These are phyloP conservation scores for Sialia sialis DNA, from an alignment of 2,113 vertebrate genomes.

Conservation along the genomic window DNA sequence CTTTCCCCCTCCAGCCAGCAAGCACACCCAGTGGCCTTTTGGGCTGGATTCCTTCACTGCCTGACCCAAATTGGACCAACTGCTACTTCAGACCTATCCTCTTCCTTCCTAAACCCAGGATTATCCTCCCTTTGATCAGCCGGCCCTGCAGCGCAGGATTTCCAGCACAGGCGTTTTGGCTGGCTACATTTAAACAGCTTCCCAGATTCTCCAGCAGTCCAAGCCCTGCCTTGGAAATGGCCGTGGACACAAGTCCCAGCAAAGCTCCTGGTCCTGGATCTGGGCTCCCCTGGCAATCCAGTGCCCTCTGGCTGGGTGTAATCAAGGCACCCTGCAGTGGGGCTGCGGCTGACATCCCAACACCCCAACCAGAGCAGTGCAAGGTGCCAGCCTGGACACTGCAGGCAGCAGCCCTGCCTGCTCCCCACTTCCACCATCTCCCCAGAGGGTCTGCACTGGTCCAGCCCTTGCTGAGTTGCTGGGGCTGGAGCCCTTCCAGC, in stretches of 20 bases:
- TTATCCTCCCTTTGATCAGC: constrained; percentile 67
- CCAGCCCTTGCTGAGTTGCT: neutral
- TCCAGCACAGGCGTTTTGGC: constrained; percentile 52
- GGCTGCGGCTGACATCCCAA: neutral
- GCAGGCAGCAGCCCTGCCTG: neutral
- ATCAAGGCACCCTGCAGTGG: neutral
- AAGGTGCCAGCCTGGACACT: neutral
- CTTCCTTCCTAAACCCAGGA: constrained; percentile 55
- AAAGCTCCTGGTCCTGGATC: neutral
- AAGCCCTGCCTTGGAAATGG: neutral
- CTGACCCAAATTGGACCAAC: constrained; percentile 64
- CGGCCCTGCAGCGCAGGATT: constrained; percentile 52
- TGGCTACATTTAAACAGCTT: constrained; percentile 56
- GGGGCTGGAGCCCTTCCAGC: neutral
- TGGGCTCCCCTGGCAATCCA: neutral
- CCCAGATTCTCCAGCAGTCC: neutral
- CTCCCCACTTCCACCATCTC: neutral
- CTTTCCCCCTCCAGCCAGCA: neutral
- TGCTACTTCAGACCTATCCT: constrained; percentile 57
- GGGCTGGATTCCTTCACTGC: constrained; percentile 31
- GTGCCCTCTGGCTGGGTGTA: neutral
- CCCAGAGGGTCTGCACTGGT: neutral
- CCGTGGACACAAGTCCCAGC: neutral
- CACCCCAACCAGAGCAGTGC: neutral
- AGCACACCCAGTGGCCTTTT: neutral